Evolutionary conservation across 2,113 vertebrate genomes (phyloP).

Genomic region (Petromus typicus): DNA sequence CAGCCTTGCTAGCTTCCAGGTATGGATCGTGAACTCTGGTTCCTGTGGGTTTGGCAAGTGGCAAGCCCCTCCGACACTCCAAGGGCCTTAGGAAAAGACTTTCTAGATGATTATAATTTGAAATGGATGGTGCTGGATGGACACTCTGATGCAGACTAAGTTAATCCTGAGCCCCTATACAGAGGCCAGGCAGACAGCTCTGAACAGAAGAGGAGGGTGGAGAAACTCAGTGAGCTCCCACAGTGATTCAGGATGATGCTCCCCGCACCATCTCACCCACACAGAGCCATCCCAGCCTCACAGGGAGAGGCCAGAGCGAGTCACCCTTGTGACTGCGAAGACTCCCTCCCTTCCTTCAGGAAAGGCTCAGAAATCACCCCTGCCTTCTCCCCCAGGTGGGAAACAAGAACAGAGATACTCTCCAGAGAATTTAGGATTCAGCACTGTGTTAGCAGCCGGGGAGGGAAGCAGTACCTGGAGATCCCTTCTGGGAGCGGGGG

Average conservation of each 20-base stretch:
- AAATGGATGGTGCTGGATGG: constrained; percentile 6
- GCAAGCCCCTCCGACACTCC: background rate
- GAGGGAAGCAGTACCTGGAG: constrained; percentile 83
- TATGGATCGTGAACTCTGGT: background rate
- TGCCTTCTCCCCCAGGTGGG: background rate
- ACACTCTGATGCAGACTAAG: background rate
- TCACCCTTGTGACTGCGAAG: background rate
- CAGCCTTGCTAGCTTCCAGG: background rate
- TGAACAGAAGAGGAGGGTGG: background rate
- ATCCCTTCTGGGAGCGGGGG: constrained; percentile 81
- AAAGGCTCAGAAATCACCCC: background rate
- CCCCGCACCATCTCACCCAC: background rate
- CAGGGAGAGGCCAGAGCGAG: background rate
- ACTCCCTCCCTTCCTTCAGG: background rate
- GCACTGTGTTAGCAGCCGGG: background rate
- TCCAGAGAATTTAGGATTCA: background rate
- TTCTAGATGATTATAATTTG: background rate
- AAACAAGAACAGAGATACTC: background rate
- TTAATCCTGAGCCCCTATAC: constrained; percentile 1
- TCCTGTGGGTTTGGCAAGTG: background rate
- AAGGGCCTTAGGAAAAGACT: constrained; percentile 20
- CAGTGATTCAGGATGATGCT: constrained; percentile 2
- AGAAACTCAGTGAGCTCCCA: background rate
- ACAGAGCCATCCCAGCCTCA: background rate
- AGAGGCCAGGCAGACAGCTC: constrained; percentile 3